These are phyloP conservation scores for Drosophila hydei DNA, from an alignment of 1,140 invertebrate species.

Conservation along the genomic window DNA sequence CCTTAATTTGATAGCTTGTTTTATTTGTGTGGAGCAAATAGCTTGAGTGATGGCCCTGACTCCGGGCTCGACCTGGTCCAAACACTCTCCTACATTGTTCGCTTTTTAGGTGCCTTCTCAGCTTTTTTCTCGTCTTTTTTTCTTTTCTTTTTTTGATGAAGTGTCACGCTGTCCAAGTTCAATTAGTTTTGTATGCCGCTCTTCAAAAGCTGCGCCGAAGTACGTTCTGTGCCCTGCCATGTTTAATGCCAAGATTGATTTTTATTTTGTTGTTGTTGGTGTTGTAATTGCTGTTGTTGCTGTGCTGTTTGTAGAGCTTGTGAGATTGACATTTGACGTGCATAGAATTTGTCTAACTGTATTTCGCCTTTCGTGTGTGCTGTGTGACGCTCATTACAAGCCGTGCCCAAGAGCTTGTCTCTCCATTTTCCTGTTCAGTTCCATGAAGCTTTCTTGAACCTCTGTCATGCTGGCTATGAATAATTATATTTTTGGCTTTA, in stretches of 20 bases:
- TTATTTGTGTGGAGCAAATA: slow-evolving; percentile 78
- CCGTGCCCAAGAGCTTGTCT: slow-evolving; percentile 25
- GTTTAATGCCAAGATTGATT: slow-evolving; percentile 78
- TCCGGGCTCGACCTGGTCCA: slow-evolving; percentile 12
- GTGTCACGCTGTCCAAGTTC: slow-evolving; percentile 81
- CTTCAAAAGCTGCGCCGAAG: slow-evolving; percentile 69
- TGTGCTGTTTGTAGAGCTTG: slow-evolving; percentile 40
- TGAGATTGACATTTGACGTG: slow-evolving; percentile 79
- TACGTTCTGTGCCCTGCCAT: slow-evolving; percentile 39
- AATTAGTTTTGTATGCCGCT: slow-evolving; percentile 77
- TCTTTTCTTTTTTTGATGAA: slow-evolving; percentile 51
- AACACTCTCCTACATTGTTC: slow-evolving; percentile 57
- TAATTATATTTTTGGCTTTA: not conserved
- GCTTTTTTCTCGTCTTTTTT: not conserved
- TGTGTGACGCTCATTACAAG: slow-evolving; percentile 11
- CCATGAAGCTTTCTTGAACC: slow-evolving; percentile 2
- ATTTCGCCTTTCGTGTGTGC: slow-evolving; percentile 58
- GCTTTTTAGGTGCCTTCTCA: slow-evolving; percentile 22
- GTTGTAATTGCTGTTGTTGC: slow-evolving; percentile 15
- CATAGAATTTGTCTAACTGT: slow-evolving; percentile 81
- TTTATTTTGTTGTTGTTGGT: slow-evolving; percentile 29
- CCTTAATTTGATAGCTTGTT: slow-evolving; percentile 75
- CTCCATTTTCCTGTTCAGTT: slow-evolving; percentile 13
- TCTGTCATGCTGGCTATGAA: not conserved
- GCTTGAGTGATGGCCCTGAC: slow-evolving; percentile 66